Conservation (phyloP, 2,113 vertebrate species). For the Sorex fumeus region DNA sequence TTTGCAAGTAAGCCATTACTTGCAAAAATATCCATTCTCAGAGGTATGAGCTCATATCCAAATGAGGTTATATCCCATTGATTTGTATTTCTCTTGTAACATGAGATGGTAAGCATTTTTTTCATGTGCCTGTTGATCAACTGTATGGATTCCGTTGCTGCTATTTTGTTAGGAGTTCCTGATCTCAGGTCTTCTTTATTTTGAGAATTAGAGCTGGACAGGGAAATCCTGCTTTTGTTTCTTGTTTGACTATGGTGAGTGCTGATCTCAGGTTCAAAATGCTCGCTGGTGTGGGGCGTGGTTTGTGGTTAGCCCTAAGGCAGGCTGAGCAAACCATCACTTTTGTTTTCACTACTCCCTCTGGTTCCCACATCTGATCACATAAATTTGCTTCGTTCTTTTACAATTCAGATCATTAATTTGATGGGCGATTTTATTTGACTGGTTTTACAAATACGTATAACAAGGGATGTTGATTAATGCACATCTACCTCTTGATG, state of each 20-base stretch:
- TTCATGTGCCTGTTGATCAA: not conserved
- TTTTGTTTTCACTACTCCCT: not conserved
- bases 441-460: slow-evolving; percentile 34
- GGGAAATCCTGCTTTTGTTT: not conserved
- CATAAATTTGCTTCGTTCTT: slow-evolving; percentile 39
- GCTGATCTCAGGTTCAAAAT: not conserved
- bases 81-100: not conserved
- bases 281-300: not conserved
- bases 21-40: not conserved
- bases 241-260: not conserved
- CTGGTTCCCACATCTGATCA: not conserved
- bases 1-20: too few species aligned
- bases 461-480: slow-evolving; percentile 34
- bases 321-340: not conserved
- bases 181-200: slow-evolving; percentile 18
- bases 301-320: not conserved
- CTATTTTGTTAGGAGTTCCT: slow-evolving; percentile 4
- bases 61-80: not conserved
- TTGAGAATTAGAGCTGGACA: not conserved
- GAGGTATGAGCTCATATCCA: not conserved
- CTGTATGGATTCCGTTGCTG: not conserved
- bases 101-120: not conserved
- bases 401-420: slow-evolving; percentile 24
- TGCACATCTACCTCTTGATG: slow-evolving; percentile 11
- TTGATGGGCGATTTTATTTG: slow-evolving; percentile 54